phyloP scores from a whole-genome alignment of 2,888 invertebrate genomes.

The Oscheius myriophilus region DNA sequence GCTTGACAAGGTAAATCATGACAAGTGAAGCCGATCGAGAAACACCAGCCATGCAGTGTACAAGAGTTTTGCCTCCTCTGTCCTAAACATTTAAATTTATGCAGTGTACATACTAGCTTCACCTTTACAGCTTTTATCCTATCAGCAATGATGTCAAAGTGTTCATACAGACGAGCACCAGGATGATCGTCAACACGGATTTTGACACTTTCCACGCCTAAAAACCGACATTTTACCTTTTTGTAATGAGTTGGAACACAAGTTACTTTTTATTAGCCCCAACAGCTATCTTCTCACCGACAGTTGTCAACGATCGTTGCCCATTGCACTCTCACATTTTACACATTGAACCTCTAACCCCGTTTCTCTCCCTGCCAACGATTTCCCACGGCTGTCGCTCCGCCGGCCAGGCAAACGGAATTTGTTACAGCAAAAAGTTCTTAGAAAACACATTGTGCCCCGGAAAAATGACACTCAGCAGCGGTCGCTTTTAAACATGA shows the following conservation, averaged over 20 bases:
- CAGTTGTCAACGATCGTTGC: neutral
- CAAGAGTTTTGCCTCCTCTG: constrained; percentile 79
- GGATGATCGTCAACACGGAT: constrained; percentile 82
- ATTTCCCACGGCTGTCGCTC: constrained; percentile 10
- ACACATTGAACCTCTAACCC: too few relatives aligned
- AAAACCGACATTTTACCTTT: constrained; percentile 17
- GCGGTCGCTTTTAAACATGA: neutral
- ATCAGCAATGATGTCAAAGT: constrained; percentile 78
- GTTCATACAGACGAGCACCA: constrained; percentile 79
- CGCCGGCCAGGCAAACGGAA: neutral
- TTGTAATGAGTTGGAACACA: too few relatives aligned
- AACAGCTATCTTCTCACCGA: neutral
- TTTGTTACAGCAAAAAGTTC: too few relatives aligned
- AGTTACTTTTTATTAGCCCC: constrained; percentile 3
- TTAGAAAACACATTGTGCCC: too few relatives aligned
- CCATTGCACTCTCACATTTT: too few relatives aligned
- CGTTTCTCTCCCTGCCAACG: neutral
- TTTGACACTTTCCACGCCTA: constrained; percentile 77
- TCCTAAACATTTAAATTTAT: constrained; percentile 60
- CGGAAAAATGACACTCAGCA: too few relatives aligned
- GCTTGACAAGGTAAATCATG: constrained; percentile 87
- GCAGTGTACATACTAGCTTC: constrained; percentile 10
- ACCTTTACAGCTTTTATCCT: constrained; percentile 66
- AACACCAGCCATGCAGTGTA: constrained; percentile 91
- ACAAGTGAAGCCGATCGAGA: constrained; percentile 86